Percentiles rank a stretch among this genome's conserved stretches.
Evolutionary conservation across 2,888 invertebrate genomes (phyloP).

Genomic region (Lissocephala sabroskyi): DNA sequence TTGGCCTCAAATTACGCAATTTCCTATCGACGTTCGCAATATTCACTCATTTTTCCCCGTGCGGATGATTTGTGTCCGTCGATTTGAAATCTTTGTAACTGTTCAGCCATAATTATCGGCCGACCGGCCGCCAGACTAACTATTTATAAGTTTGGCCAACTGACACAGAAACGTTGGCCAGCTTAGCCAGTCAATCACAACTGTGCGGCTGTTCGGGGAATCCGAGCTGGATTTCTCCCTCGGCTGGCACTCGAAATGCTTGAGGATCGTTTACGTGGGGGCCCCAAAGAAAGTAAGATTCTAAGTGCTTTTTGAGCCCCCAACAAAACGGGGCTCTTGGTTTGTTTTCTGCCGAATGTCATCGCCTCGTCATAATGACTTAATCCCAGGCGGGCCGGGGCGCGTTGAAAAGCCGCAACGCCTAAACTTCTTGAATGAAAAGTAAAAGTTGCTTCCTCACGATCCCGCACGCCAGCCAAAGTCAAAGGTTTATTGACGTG

Average conservation of each 20-base stretch:
- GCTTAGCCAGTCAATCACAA: background rate
- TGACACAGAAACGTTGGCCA: background rate
- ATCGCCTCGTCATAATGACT: conserved; percentile 22
- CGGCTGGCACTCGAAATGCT: conserved; percentile 20
- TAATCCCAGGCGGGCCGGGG: conserved; percentile 28
- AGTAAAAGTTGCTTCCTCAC: conserved; percentile 51
- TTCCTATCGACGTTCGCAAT: background rate
- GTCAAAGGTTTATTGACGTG: conserved; percentile 60
- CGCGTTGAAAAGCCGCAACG: conserved; percentile 10
- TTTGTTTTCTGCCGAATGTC: background rate
- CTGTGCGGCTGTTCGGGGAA: conserved; percentile 4
- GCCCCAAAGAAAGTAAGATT: conserved; percentile 32
- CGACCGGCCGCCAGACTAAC: too few species aligned
- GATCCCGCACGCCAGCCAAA: conserved; percentile 24
- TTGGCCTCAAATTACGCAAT: conserved; percentile 31
- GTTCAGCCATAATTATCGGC: background rate
- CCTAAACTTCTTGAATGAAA: conserved; percentile 45
- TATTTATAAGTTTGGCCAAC: background rate
- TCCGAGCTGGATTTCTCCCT: conserved; percentile 32
- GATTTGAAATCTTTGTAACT: conserved; percentile 15
- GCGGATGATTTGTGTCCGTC: background rate
- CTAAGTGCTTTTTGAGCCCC: conserved; percentile 27
- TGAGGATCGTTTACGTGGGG: conserved; percentile 10
- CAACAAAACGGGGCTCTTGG: too few species aligned
- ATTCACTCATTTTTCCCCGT: conserved; percentile 1